Percentiles rank a stretch among this genome's conserved stretches.
phyloP scores from a whole-genome alignment of 2,113 vertebrate genomes.

The human region DNA sequence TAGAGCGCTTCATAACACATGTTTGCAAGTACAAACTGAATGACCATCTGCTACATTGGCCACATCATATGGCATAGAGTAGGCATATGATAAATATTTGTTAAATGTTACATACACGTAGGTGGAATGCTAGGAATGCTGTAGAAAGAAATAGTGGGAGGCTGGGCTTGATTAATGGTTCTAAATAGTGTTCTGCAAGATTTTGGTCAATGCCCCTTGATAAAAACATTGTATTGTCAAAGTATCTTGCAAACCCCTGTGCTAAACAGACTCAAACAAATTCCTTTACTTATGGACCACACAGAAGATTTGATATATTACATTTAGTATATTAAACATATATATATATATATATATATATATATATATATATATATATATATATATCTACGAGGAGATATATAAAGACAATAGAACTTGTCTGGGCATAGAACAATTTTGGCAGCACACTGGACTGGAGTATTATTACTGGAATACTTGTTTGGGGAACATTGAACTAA shows the following conservation, averaged over 20 bases:
- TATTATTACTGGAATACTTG: not conserved
- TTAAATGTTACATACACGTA: not conserved
- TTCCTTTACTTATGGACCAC: not conserved
- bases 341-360: not conserved
- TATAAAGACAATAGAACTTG: not conserved
- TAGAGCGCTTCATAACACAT: not conserved
- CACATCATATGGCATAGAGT: not conserved
- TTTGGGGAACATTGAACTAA: not conserved
- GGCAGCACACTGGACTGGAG: not conserved
- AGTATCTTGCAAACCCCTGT: not conserved
- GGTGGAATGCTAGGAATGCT: no score
- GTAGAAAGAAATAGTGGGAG: not conserved
- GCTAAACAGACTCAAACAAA: not conserved
- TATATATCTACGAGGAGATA: not conserved
- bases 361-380: not conserved
- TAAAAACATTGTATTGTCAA: not conserved
- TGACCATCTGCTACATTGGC: not conserved
- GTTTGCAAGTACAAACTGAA: not conserved
- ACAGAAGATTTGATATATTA: not conserved
- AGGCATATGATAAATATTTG: not conserved
- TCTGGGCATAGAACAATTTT: not conserved
- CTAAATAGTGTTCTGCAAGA: not conserved
- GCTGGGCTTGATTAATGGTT: not conserved
- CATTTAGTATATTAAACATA: not conserved
- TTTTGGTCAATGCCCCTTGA: not conserved